These are phyloP conservation scores for Caenorhabditis wallacei DNA, from an alignment of 2,888 invertebrate genomes.

Conservation along the genomic window DNA sequence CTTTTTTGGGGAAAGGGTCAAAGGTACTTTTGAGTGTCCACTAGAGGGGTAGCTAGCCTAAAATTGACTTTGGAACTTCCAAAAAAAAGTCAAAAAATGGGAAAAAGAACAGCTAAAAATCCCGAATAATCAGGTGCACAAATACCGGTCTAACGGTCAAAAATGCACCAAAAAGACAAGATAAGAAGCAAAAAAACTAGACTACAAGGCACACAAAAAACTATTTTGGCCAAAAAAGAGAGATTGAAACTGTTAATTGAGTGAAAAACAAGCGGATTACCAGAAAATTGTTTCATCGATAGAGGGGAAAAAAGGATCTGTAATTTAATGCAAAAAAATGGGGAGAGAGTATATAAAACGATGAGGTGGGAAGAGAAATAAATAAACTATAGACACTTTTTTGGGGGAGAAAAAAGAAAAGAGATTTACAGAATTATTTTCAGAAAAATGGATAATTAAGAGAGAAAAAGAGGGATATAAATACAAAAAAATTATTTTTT, in stretches of 20 bases:
- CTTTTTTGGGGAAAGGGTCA: neutral
- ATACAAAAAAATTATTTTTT: neutral
- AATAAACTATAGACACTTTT: slow-evolving; percentile 26
- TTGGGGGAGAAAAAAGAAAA: neutral
- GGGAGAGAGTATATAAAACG: neutral
- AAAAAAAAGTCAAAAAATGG: neutral
- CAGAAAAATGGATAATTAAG: neutral
- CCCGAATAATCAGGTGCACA: neutral
- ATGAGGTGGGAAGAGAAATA: neutral
- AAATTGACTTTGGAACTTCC: neutral
- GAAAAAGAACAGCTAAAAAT: neutral
- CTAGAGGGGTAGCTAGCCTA: neutral
- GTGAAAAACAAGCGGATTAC: neutral
- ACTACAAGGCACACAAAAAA: slow-evolving; percentile 4
- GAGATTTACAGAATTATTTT: neutral
- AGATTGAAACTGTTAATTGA: neutral
- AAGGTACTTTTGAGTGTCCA: neutral
- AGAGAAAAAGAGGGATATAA: neutral
- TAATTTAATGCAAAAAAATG: neutral
- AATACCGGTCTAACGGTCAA: neutral
- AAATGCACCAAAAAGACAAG: slow-evolving; percentile 15
- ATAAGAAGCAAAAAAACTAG: neutral
- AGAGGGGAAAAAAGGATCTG: neutral
- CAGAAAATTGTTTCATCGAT: neutral
- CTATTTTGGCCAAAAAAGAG: too few species aligned